Percentiles rank a stretch among this genome's conserved stretches.
Conservation (phyloP, 1,140 invertebrate genomes). For the Muscidifurax raptorellus region DNA sequence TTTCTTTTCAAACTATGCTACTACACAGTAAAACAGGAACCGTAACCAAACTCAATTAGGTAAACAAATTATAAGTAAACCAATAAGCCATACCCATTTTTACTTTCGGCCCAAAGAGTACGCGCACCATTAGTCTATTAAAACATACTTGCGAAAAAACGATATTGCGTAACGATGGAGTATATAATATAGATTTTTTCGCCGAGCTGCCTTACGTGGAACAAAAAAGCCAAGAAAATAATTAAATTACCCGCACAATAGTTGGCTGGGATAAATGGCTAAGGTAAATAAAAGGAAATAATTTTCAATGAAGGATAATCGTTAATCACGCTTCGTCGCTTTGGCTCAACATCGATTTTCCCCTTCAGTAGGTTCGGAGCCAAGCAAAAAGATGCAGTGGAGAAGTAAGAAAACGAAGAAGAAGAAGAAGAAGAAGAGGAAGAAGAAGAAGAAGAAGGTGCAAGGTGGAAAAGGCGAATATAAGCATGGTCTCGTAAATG, state of each 20-base stretch:
- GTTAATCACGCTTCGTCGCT: slow-evolving; percentile 27
- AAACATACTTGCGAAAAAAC: no score
- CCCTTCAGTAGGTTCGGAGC: slow-evolving; percentile 12
- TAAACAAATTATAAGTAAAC: no score
- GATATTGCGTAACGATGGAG: no score
- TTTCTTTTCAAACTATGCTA: no score
- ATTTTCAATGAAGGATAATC: slow-evolving; percentile 26
- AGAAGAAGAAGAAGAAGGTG: not conserved
- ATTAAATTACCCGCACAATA: slow-evolving; percentile 9
- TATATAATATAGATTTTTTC: no score
- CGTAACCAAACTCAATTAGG: no score
- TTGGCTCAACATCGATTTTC: slow-evolving; percentile 25
- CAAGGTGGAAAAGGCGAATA: not conserved
- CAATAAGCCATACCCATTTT: no score
- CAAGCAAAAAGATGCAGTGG: not conserved
- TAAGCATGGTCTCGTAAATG: not conserved
- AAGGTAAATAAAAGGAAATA: slow-evolving; percentile 19
- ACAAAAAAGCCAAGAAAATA: slow-evolving; percentile 24
- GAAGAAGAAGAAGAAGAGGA: not conserved
- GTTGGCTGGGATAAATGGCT: slow-evolving; percentile 40
- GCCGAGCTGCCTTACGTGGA: no score
- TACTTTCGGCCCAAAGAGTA: no score
- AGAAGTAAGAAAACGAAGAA: not conserved
- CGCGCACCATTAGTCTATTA: no score
- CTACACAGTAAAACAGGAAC: no score